A percentile compares a stretch with the other conserved stretches of the same genome.
Evolutionary conservation across 2,113 vertebrate genomes (phyloP).

Genomic region (Cygnus atratus): DNA sequence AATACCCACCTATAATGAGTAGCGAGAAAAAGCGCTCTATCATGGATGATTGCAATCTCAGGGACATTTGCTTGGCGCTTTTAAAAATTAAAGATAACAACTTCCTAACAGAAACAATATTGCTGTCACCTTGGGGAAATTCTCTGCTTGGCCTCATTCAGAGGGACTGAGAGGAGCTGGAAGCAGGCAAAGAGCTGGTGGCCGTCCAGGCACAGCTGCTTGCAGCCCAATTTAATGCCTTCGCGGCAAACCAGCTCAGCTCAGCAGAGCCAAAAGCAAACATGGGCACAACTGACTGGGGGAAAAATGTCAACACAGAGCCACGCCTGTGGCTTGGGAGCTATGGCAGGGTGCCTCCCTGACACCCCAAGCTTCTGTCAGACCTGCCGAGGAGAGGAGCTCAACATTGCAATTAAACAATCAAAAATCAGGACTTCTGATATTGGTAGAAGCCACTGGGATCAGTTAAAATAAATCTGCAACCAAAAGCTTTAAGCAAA

Average conservation of each 20-base stretch:
- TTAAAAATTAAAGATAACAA: constrained; percentile 67
- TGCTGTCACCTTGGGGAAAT: constrained; percentile 67
- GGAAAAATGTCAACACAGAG: background rate
- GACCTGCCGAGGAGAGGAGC: background rate
- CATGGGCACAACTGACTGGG: background rate
- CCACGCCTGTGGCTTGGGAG: accelerated
- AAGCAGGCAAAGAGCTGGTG: background rate
- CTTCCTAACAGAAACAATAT: constrained; percentile 65
- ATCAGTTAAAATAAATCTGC: background rate
- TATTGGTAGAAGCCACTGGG: background rate
- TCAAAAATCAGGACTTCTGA: background rate
- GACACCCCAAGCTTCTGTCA: accelerated
- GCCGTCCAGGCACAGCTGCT: background rate
- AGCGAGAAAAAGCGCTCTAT: constrained; percentile 47
- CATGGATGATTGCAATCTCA: constrained; percentile 61
- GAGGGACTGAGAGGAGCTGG: constrained; percentile 15
- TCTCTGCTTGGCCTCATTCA: constrained; percentile 47
- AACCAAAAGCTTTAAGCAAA: background rate
- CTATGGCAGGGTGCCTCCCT: background rate
- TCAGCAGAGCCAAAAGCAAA: background rate
- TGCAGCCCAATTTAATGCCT: background rate
- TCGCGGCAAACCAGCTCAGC: accelerated
- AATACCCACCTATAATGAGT: constrained; percentile 36
- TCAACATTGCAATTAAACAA: background rate
- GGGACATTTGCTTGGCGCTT: constrained; percentile 60